Evolutionary conservation across 1,140 invertebrate species (phyloP).

Genomic region (Dolichoris vasculosae): DNA sequence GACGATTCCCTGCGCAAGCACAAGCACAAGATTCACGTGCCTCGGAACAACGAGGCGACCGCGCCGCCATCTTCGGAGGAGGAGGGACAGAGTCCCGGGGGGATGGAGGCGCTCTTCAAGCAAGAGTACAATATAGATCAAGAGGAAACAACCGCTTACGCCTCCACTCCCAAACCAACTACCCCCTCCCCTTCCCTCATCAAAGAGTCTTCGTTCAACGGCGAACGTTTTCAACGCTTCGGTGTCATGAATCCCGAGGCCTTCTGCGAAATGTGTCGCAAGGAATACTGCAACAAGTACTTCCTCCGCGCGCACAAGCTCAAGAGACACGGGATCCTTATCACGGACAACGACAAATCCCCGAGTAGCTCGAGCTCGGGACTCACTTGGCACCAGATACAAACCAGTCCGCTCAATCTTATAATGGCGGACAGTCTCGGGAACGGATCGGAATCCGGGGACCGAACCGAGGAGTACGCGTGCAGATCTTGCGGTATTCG

Average conservation of each 20-base stretch:
- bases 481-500: constrained; percentile 76
- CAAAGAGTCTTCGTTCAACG: constrained; percentile 79
- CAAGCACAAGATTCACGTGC: constrained; percentile 71
- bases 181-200: constrained; percentile 77
- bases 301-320: constrained; percentile 94
- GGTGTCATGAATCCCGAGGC: constrained; percentile 90
- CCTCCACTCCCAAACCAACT: constrained; percentile 75
- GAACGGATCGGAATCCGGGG: constrained; percentile 63
- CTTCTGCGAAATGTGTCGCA: constrained; percentile 95
- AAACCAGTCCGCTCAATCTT: constrained; percentile 79
- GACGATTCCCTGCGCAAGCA: constrained; percentile 75
- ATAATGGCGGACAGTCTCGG: constrained; percentile 76
- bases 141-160: constrained; percentile 75
- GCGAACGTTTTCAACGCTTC: constrained; percentile 83
- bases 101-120: constrained; percentile 68
- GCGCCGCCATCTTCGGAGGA: constrained; percentile 33
- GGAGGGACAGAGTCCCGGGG: constrained; percentile 63
- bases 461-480: constrained; percentile 70
- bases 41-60: constrained; percentile 49
- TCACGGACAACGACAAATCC: constrained; percentile 76
- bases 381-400: constrained; percentile 74
- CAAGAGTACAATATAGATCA: constrained; percentile 74
- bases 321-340: constrained; percentile 84
- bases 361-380: constrained; percentile 68
- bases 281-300: constrained; percentile 97